Evolutionary conservation across 2,888 invertebrate genomes (phyloP), one percentile per base, ranked within the genome.

Genomic region (Apotomis betuletana): DNA sequence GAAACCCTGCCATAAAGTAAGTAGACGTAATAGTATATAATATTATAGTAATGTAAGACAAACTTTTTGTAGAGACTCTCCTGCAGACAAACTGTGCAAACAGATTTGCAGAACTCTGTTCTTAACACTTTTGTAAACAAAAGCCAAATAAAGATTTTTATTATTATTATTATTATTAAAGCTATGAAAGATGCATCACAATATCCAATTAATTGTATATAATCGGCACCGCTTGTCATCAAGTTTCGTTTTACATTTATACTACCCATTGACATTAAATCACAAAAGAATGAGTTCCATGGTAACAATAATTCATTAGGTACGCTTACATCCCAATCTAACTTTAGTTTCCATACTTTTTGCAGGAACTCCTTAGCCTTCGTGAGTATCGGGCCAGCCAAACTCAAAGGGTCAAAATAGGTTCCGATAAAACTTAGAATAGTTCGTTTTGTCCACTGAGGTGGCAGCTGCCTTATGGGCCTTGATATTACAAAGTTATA

Each of bases 291-390:
- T 5, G 44, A 13, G 41, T 44, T 59, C 59, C 59, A 59, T 5
- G 44, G 44, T 59, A 44, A 5, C 8, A 59, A 41, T 8, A 59
- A 41, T n/a, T 59, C 41, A n/a, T 59, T 41, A 8, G 59, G 44
- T 13, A 59, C 8, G n/a, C 10, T 12, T n/a, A 8, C n/a, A 59
- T 59, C 59, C 59, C 59, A 59, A 13, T 44, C 8, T 5, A 59
- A 44, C 3, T 44, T 59, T 13, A n/a, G 41, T 8, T 59, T 59
- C 59, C 59, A 59, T 10, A 59, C 59, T n/a, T 59, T 59, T 13
- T 59, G 59, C 8, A 59, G 13, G 13, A 59, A 59, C 59, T 59
- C 59, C 44, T 59, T 59, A 59, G 59, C 59, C 13, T 44, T 59
- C 6, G 59, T 59, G 2, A 59, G n/a, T 6, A 59, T 41, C 3